Conservation (phyloP, 1,140 invertebrate genomes). For the Antheraea mylitta region DNA sequence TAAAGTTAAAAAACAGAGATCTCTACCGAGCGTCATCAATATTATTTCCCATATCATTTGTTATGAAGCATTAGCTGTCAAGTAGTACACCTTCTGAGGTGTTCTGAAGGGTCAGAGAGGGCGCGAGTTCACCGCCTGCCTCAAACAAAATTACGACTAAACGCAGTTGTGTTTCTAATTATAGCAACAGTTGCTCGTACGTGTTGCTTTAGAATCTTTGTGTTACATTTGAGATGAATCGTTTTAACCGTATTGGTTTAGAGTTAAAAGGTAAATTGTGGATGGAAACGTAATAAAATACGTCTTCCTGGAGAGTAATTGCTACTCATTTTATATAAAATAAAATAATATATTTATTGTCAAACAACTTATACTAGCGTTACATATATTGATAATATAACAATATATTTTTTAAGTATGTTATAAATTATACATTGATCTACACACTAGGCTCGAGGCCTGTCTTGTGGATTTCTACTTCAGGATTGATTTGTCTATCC, state of each 20-base stretch:
- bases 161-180: slow-evolving; percentile 31
- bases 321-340: neutral
- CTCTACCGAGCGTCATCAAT: neutral
- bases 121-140: slow-evolving; percentile 26
- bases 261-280: neutral
- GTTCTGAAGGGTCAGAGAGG: slow-evolving; percentile 24
- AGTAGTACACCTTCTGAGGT: slow-evolving; percentile 20
- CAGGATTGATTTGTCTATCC: too few species aligned
- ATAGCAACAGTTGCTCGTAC: slow-evolving; percentile 23
- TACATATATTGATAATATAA: too few species aligned
- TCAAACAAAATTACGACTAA: slow-evolving; percentile 22
- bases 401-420: too few species aligned
- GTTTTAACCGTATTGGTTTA: slow-evolving; percentile 7
- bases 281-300: neutral
- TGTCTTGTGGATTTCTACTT: too few species aligned
- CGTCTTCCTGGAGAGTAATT: neutral
- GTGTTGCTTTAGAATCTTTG: slow-evolving; percentile 20
- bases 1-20: neutral
- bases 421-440: too few species aligned
- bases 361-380: too few species aligned
- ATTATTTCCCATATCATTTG: slow-evolving; percentile 8
- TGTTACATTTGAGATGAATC: slow-evolving; percentile 14
- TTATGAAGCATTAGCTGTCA: neutral
- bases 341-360: too few species aligned
- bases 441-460: too few species aligned